Evolutionary conservation across 2,888 invertebrate genomes (phyloP), one percentile per base, ranked within the genome.

Genomic region (Euclidia mi): DNA sequence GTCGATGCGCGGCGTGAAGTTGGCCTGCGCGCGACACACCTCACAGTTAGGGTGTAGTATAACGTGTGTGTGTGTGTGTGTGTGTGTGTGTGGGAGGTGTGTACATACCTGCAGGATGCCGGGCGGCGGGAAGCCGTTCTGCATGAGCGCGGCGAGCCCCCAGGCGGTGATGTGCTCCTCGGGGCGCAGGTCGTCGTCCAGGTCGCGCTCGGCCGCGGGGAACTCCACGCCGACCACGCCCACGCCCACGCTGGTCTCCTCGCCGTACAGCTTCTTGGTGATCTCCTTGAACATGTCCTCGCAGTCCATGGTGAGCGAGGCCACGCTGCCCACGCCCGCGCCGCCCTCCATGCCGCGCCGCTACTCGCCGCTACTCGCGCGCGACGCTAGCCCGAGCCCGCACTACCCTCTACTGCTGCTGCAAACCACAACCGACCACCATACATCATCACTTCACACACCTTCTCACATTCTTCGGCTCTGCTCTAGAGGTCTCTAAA

Each of bases 271-370:
- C 94, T 98, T 98, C 89, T 98, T 96, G 65, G 98, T 98, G 85
- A 98, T 98, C 95, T 98, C 98, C 91, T 98, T 98, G 89, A 97
- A 97, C 96, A 97, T 97, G 86, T 97, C 97, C 92, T 97, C 97
- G 94, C 97, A 96, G 90, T 96, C 96, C 91, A 96, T 95, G 81
- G 96, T 95, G 80, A 95, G 95, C 72, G 95, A 90, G 49, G 95
- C 90, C 60, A 90, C 92, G 82, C 88, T 82, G 77, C 82, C 85
- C 64, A 84, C 90, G 61, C 90, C 87, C 59, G 91, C 95, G 88
- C 89, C 88, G 64, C 82, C 84, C 84, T 95, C 95, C 95, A 95
- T 95, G 92, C 88, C 83, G 34, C 41, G 11, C 17, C 6, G 1
- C 12, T 11, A 20, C 46, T 52, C n/a, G n/a, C n/a, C n/a, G n/a